Base-by-base conservation (phyloP, 2,888 invertebrate species). In the Athalia rosae region DNA sequence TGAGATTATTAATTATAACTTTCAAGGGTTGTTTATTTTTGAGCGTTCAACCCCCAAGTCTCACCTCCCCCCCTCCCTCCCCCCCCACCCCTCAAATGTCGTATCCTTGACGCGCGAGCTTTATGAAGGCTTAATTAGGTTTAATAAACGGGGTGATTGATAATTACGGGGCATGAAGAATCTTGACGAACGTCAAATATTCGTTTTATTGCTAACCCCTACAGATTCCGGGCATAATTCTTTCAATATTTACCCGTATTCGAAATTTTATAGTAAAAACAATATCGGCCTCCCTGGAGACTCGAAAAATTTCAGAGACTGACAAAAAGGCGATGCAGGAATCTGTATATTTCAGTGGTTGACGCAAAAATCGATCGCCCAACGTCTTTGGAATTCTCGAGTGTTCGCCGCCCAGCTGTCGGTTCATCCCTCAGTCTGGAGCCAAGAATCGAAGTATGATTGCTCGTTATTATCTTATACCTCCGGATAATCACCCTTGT, bases 131-230 rank as follows among this genome's bases (percentile, higher is more conserved):
- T 74, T 74, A 74, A 74, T 74, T 59, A 62, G 59, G 61, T 61
- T 74, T 61, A 61, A 61, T 74, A 74, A 74, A 74, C 74, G 74
- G 28, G 61, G 74, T 74, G 61, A 74, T 74, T 74, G 61, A 74
- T 74, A 74, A 74, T 61, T 74, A 61, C 61, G 13, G 48, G 47
- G 61, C 43, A 59, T 61, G 47, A 74, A 48, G 74, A 74, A 74
- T 62, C 13, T 48, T 74, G 61, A 74, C 61, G 59, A 74, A 74
- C 48, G 47, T 62, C 11, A 74, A 61, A 13, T 74, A 74, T 62
- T 50, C 61, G 74, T 59, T 48, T 74, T 74, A 74, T 41, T 74
- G 11, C 74, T 48, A 28, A 28, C 28, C 28, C 61, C 61, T 11
- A 41, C 5, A 74, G 61, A 48, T 74, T 74, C 7, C 28, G 2